These are phyloP conservation scores for Brienomyrus longianalis DNA, from an alignment of 2,113 vertebrate species.

Conservation along the genomic window DNA sequence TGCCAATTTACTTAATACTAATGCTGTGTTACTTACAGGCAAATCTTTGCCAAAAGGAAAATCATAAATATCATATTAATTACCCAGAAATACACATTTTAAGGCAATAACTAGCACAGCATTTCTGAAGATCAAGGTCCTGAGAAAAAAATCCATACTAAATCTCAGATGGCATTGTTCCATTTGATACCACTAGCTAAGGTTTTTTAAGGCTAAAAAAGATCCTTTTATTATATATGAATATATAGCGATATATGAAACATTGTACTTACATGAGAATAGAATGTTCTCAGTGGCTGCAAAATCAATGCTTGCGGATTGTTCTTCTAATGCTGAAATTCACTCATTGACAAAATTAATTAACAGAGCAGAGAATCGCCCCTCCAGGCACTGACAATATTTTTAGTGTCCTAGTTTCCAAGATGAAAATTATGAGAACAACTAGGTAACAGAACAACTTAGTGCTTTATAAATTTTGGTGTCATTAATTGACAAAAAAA, in stretches of 20 bases:
- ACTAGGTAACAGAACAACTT: background rate
- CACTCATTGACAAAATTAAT: constrained; percentile 14
- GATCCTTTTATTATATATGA: too few relatives aligned
- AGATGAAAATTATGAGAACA: background rate
- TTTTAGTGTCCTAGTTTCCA: constrained; percentile 7
- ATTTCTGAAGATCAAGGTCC: background rate
- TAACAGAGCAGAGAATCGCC: background rate
- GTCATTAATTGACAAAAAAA: background rate
- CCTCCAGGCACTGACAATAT: constrained; percentile 3
- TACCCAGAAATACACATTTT: background rate
- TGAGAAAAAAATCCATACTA: background rate
- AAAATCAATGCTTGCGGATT: constrained; percentile 2
- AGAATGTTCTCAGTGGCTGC: background rate
- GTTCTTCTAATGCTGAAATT: constrained; percentile 10
- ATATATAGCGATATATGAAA: constrained; percentile 53
- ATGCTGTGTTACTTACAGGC: background rate
- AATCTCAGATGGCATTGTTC: background rate
- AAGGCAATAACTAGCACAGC: background rate
- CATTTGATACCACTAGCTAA: background rate
- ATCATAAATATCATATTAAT: background rate
- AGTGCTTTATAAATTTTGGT: background rate
- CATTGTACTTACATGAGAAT: constrained; percentile 57
- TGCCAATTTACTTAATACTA: background rate
- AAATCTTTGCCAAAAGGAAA: background rate
- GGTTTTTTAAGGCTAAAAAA: constrained; percentile 8